A percentile compares a stretch with the other conserved stretches of the same genome.
These are phyloP conservation scores for Oxytorus armatus DNA, from an alignment of 2,888 invertebrate species.

Conservation along the genomic window DNA sequence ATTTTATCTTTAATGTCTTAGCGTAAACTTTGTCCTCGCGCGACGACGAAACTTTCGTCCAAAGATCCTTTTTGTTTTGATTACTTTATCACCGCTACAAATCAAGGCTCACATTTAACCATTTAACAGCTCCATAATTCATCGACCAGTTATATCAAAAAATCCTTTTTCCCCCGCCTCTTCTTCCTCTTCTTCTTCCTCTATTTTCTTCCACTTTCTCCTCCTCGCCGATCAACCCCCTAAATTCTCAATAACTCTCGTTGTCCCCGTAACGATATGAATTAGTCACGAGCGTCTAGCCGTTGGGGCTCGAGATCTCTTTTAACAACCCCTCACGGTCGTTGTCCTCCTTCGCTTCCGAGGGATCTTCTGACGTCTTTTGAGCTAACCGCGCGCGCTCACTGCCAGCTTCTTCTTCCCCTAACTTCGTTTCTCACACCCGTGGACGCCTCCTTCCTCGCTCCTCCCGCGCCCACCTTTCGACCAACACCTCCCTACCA, in stretches of 20 bases:
- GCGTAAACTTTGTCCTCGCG: too few species aligned
- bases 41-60: too few species aligned
- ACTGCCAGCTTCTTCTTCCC: conserved; percentile 69
- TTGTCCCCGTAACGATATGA: conserved; percentile 20
- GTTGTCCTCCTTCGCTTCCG: conserved; percentile 68
- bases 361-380: conserved; percentile 66
- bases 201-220: conserved; percentile 1
- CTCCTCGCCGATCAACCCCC: conserved; percentile 10
- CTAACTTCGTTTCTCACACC: conserved; percentile 66
- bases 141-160: conserved; percentile 29
- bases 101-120: conserved; percentile 26
- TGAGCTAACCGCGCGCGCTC: conserved; percentile 65
- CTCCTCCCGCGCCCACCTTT: conserved; percentile 48
- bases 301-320: conserved; percentile 39
- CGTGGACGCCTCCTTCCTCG: conserved; percentile 60
- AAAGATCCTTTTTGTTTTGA: conserved; percentile 19
- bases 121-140: conserved; percentile 16
- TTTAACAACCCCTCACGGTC: conserved; percentile 64
- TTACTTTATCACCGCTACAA: conserved; percentile 17
- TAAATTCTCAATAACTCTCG: conserved; percentile 22
- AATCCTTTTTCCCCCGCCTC: conserved; percentile 32
- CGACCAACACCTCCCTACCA: conserved; percentile 61
- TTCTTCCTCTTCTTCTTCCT: conserved; percentile 42
- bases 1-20: too few species aligned
- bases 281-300: conserved; percentile 53